Evolutionary conservation across 2,888 invertebrate genomes (phyloP).

Genomic region (Oscheius sp.): DNA sequence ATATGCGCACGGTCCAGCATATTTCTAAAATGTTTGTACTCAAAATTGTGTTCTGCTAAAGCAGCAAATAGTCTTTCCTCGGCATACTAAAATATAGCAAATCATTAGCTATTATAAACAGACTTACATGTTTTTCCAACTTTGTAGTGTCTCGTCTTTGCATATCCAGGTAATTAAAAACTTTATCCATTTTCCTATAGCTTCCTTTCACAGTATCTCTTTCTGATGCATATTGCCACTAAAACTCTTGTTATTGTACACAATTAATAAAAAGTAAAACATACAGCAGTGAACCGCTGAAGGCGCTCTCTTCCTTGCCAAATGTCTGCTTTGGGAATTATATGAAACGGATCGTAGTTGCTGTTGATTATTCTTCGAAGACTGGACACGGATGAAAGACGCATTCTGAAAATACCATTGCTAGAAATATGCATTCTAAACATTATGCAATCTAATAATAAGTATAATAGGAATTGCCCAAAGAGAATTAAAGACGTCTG

Average conservation of each 20-base stretch:
- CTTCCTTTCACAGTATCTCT: slow-evolving; percentile 59
- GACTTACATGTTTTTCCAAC: slow-evolving; percentile 57
- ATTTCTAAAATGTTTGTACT: slow-evolving; percentile 60
- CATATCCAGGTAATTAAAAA: slow-evolving; percentile 66
- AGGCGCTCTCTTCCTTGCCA: slow-evolving; percentile 65
- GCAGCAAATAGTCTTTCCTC: slow-evolving; percentile 62
- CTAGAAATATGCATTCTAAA: no score
- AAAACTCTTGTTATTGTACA: slow-evolving; percentile 36
- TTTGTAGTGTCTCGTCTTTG: slow-evolving; percentile 59
- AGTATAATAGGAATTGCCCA: no score
- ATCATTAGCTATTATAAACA: not conserved
- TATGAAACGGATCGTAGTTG: slow-evolving; percentile 61
- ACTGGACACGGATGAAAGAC: slow-evolving; percentile 26
- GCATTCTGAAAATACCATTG: slow-evolving; percentile 12
- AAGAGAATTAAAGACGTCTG: no score
- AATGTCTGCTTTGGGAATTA: slow-evolving; percentile 65
- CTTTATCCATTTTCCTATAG: slow-evolving; percentile 60
- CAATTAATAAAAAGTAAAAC: slow-evolving; percentile 18
- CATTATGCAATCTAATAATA: no score
- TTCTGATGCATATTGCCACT: slow-evolving; percentile 69
- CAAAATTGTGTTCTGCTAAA: slow-evolving; percentile 61
- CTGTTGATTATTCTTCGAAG: slow-evolving; percentile 66
- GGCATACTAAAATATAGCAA: slow-evolving; percentile 49
- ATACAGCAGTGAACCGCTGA: slow-evolving; percentile 62
- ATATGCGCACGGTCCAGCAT: slow-evolving; percentile 64